A percentile compares a stretch with the other conserved stretches of the same genome.
These are phyloP conservation scores for Pseudopodoces humilis DNA, from an alignment of 2,113 vertebrate species.

Conservation along the genomic window DNA sequence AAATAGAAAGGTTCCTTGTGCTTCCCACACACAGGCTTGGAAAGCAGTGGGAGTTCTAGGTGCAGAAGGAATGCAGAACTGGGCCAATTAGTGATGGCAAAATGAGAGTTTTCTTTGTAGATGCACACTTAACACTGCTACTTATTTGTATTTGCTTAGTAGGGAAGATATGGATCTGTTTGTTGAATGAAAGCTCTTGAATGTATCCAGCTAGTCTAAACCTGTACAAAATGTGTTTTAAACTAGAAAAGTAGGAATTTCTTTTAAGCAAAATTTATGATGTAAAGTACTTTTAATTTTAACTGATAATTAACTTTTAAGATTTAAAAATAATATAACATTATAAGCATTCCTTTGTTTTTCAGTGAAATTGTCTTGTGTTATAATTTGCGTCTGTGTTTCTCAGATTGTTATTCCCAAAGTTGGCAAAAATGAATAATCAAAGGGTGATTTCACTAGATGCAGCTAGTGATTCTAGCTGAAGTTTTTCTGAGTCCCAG, in stretches of 20 bases:
- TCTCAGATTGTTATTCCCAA: background rate
- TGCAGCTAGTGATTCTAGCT: slow-evolving; percentile 34
- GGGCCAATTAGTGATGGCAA: background rate
- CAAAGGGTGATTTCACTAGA: background rate
- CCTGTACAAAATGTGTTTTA: background rate
- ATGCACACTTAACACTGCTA: background rate
- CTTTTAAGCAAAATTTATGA: background rate
- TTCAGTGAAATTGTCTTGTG: background rate
- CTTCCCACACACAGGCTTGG: background rate
- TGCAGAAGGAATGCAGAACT: background rate
- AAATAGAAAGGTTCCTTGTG: slow-evolving; percentile 34
- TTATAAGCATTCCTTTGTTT: background rate
- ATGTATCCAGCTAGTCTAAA: background rate
- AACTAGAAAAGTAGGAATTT: background rate
- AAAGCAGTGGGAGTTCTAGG: background rate
- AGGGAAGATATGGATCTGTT: background rate
- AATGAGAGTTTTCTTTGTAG: background rate
- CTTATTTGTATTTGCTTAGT: background rate
- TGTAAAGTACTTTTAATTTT: background rate
- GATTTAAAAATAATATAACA: background rate
- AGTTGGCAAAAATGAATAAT: background rate
- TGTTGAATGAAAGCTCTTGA: background rate
- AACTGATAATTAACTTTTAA: background rate
- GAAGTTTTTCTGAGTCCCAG: slow-evolving; percentile 85
- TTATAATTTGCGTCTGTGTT: background rate